Conservation (phyloP, 2,888 invertebrate genomes). For the Tuta absoluta region DNA sequence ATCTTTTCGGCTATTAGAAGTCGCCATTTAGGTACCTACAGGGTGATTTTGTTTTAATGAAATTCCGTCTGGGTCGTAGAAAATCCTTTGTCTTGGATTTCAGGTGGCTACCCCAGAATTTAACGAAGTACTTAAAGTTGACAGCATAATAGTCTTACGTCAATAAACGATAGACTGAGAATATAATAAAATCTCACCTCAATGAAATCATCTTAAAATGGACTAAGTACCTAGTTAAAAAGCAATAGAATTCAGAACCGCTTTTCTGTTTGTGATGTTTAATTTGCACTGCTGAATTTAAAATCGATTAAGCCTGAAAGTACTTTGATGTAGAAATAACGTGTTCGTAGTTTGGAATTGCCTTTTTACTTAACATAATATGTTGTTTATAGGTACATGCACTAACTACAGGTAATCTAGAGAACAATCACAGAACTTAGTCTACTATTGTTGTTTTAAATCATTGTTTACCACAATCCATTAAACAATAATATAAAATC, state of each 20-base stretch:
- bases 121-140: neutral
- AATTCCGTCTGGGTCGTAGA: conserved; percentile 54
- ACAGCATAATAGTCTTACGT: neutral
- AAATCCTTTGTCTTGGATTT: conserved; percentile 44
- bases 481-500: conserved; percentile 2
- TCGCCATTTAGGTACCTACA: conserved; percentile 40
- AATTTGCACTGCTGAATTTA: too few relatives aligned
- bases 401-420: too few relatives aligned
- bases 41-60: conserved; percentile 54
- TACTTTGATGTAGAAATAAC: too few relatives aligned
- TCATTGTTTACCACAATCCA: neutral
- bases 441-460: neutral
- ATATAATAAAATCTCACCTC: neutral
- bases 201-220: too few relatives aligned
- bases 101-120: conserved; percentile 33
- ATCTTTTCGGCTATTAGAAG: conserved; percentile 5
- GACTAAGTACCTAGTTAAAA: too few relatives aligned
- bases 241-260: too few relatives aligned
- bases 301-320: too few relatives aligned
- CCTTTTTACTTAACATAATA: too few relatives aligned
- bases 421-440: too few relatives aligned
- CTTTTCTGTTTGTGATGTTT: too few relatives aligned
- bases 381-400: too few relatives aligned
- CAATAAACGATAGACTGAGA: neutral
- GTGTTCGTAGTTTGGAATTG: too few relatives aligned